Base-by-base conservation (phyloP, 1,140 invertebrate genomes). In the Pachypeltis micranthus region DNA sequence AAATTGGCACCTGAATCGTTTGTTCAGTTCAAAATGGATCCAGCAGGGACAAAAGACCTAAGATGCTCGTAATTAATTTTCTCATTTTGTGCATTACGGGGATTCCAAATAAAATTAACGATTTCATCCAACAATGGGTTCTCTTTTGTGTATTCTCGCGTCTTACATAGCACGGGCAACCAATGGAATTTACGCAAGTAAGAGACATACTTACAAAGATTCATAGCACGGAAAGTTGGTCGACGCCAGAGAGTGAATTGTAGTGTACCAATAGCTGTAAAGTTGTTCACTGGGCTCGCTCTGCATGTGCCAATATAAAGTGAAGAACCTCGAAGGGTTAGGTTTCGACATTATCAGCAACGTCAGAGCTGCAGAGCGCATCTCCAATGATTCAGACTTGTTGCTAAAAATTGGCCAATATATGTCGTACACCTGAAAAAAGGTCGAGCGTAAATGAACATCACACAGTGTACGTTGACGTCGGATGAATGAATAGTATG, bases 351-450 rank as follows among this genome's bases (percentile, higher is more conserved):
- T 74, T 0, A 87, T 69, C 1, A 88, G 76, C 21, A 79, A 72
- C 44, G 81, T 83, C 1, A 86, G 72, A 7, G 85, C 82, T 0
- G 82, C 78, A 0, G 85, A 79, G 39, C 85, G 71, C 39, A 87
- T 76, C 69, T 87, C 84, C 44, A 86, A 72, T 57, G 83, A 79
- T 61, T 86, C 83, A 0, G 79, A 78, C 14, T 77, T 76, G 59
- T 86, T 84, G n/a, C 80, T 78, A 19, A 88, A 78, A 55, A 87
- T 84, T 1, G 85, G 84, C 76, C 81, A 84, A 65, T 83, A 84
- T 1, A 82, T 76, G 66, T 80, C 78, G 70, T 80, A 80, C 34
- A 82, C 79, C 80, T 82, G 62, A 10, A 21, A 21, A 57, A 3
- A 25, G 10, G 12, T 27, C 23, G 4, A 25, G 25, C 21, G 27